Conservation (phyloP, 2,113 vertebrate genomes). For the Anas platyrhynchos region DNA sequence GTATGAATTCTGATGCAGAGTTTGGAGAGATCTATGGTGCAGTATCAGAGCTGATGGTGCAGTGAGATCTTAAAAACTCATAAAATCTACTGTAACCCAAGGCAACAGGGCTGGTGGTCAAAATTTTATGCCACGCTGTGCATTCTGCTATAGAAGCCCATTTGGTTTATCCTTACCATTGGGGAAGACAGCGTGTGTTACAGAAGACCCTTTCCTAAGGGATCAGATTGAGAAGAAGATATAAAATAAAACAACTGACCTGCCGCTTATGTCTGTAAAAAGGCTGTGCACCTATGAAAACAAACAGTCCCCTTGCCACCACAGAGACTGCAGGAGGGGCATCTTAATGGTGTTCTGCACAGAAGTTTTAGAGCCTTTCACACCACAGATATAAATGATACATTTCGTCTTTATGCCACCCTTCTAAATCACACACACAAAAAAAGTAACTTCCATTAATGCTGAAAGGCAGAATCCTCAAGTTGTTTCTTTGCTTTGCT, state of each 20-base stretch:
- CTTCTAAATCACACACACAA: conserved; percentile 8
- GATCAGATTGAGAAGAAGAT: not conserved
- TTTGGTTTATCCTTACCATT: not conserved
- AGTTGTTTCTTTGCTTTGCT: conserved; percentile 12
- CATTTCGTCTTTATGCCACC: conserved; percentile 40
- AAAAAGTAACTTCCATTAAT: conserved; percentile 24
- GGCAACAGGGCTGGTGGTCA: not conserved
- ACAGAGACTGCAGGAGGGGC: not conserved
- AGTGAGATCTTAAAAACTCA: not conserved
- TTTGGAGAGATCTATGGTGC: not conserved
- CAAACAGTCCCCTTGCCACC: rapidly evolving
- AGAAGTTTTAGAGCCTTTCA: conserved; percentile 36
- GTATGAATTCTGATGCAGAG: not conserved
- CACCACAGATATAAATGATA: conserved; percentile 35
- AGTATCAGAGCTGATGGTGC: not conserved
- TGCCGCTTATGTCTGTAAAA: not conserved
- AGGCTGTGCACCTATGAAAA: not conserved
- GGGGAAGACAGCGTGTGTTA: not conserved
- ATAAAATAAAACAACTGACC: not conserved
- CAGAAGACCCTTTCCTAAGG: not conserved
- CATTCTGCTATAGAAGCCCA: rapidly evolving
- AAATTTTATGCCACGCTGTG: not conserved
- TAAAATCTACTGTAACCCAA: not conserved
- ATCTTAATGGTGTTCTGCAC: conserved; percentile 21
- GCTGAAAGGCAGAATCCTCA: conserved; percentile 19